phyloP scores from a whole-genome alignment of 2,888 invertebrate genomes.

The Andrena minutula region DNA sequence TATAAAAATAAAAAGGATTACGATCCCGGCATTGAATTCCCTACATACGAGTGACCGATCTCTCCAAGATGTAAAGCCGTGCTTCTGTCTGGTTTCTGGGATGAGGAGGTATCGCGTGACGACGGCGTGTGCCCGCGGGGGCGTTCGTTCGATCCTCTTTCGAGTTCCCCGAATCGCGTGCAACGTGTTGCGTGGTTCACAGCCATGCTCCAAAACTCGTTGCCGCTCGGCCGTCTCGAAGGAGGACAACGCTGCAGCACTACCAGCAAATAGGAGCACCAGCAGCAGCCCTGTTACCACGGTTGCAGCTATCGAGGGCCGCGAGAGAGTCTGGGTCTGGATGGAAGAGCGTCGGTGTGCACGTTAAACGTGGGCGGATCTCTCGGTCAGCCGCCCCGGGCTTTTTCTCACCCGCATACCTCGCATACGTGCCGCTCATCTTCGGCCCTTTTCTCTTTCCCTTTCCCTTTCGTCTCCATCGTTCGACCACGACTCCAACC shows the following conservation, averaged over 20 bases:
- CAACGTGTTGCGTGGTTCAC: slow-evolving; percentile 63
- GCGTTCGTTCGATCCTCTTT: slow-evolving; percentile 70
- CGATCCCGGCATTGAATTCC: no score
- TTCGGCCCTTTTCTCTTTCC: slow-evolving; percentile 52
- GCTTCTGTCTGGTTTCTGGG: not conserved
- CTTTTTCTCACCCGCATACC: slow-evolving; percentile 83
- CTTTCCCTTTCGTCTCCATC: slow-evolving; percentile 26
- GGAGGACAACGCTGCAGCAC: not conserved
- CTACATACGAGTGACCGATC: no score
- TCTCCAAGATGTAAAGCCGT: no score
- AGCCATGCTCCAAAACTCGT: slow-evolving; percentile 65
- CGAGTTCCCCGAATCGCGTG: slow-evolving; percentile 49
- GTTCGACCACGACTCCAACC: slow-evolving; percentile 6
- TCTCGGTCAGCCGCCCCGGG: slow-evolving; percentile 74
- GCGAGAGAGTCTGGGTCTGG: slow-evolving; percentile 16
- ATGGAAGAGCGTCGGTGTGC: slow-evolving; percentile 47
- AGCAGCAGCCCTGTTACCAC: slow-evolving; percentile 51
- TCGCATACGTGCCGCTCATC: slow-evolving; percentile 74
- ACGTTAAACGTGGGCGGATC: slow-evolving; percentile 82
- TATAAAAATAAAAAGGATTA: no score
- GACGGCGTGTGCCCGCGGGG: slow-evolving; percentile 84
- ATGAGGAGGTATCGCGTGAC: slow-evolving; percentile 76
- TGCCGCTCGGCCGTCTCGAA: slow-evolving; percentile 49
- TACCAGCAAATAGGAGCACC: not conserved
- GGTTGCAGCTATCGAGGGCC: slow-evolving; percentile 26